Conservation (phyloP, 30 jellyfish, hydroid and myxozoan genomes). For the Hydractinia echinata region DNA sequence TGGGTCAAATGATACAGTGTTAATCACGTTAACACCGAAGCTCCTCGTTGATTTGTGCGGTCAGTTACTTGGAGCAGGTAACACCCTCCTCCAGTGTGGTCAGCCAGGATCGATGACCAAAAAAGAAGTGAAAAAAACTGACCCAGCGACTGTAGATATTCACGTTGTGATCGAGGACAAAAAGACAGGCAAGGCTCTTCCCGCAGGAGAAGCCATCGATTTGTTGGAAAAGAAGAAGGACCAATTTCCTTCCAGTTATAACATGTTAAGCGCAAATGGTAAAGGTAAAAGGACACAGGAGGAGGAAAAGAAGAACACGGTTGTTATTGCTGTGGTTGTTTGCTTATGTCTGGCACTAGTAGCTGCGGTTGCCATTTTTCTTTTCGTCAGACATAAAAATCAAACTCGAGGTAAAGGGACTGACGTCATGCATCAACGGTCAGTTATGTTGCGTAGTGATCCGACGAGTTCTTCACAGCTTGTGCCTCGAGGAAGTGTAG, state of each 20-base stretch:
- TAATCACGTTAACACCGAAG: not conserved
- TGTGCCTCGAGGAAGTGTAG: constrained; percentile 9
- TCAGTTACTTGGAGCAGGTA: constrained; percentile 8
- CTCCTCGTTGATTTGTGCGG: constrained; percentile 12
- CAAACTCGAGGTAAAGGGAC: not conserved
- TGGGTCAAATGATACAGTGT: not conserved
- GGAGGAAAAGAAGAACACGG: not conserved
- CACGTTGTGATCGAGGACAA: constrained; percentile 41
- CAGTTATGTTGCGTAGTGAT: constrained; percentile 22
- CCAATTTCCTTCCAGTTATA: not conserved
- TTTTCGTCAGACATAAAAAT: constrained; percentile 1
- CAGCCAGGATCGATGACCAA: constrained; percentile 16
- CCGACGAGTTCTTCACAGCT: constrained; percentile 26
- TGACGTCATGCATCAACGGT: constrained; percentile 25
- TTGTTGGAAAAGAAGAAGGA: constrained; percentile 38
- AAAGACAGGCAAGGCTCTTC: constrained; percentile 35
- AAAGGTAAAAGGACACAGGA: not conserved
- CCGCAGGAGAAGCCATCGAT: constrained; percentile 54
- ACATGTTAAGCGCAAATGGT: not conserved
- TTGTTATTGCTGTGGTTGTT: constrained; percentile 9
- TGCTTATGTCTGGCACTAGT: not conserved
- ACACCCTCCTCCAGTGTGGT: constrained; percentile 21
- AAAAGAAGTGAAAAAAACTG: not conserved
- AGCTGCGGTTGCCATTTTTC: not conserved
- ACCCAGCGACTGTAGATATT: constrained; percentile 15